Evolutionary conservation across 2,797 vertebrate genomes (phyloP), one percentile per base, ranked within the genome.

Genomic region (Columba guinea): DNA sequence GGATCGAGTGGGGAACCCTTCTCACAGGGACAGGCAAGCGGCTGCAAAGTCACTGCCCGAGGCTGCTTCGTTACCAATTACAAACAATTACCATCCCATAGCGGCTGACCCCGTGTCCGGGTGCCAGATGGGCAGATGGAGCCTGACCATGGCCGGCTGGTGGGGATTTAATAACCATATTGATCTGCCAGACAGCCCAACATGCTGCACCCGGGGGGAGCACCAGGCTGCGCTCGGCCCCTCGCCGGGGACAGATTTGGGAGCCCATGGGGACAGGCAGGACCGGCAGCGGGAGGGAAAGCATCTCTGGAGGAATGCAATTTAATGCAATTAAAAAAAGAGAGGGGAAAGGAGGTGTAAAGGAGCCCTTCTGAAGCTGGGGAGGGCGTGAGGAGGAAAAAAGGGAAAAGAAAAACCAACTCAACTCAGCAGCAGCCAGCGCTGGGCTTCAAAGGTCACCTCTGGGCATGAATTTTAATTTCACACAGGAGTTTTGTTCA

Each of bases 391-490:
- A 92, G 65, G 5, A 5, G 22, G 55, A 10, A 17, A n/a, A 62
- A 14, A 13, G 48, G 53, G 28, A n/a, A 17, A 19, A 28, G 4
- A 49, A 55, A 63, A 10, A 7, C 20, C 73, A 69, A 48, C 10
- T 67, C 75, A 48, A 68, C 17, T 35, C 67, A 68, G 77, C 95
- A 69, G 88, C 91, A 51, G 78, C 2, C 1, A 79, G 86, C 7
- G 27, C 49, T 6, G 84, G 90, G 91, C 89, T 95, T 92, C 96
- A 96, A 92, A 96, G 97, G 97, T 97, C 96, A 96, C 94, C 94
- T 86, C 94, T 90, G 94, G 94, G 95, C 95, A 92, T 82, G 95
- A 97, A 97, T 96, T 97, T 97, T 97, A 96, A 97, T 97, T 95
- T 85, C 81, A 35, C 93, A 49, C 79, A 34, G 92, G 90, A 95